Percentiles rank a stretch among this genome's conserved stretches.
Conservation (phyloP, 2,113 vertebrate genomes). For the Podilymbus podiceps region DNA sequence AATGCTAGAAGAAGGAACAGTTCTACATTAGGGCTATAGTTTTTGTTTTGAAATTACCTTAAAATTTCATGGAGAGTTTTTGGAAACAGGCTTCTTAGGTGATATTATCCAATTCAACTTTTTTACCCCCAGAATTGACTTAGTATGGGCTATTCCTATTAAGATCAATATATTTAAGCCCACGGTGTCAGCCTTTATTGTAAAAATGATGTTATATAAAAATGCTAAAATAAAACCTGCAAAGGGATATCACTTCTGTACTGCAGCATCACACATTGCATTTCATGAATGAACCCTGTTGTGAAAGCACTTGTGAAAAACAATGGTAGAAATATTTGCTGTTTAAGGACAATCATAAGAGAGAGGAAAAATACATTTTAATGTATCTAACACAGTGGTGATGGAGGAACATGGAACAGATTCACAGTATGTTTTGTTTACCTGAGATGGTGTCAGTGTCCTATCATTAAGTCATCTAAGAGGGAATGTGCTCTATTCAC, state of each 20-base stretch:
- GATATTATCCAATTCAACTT: neutral
- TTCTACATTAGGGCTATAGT: neutral
- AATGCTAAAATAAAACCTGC: neutral
- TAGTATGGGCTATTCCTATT: neutral
- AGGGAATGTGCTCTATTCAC: neutral
- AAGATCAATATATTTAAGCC: neutral
- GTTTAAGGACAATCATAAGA: neutral
- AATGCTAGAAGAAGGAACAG: neutral
- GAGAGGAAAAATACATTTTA: neutral
- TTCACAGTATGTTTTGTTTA: neutral
- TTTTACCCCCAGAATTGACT: neutral
- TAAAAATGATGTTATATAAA: neutral
- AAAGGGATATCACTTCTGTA: neutral
- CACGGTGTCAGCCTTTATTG: neutral
- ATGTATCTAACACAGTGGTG: neutral
- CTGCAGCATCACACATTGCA: neutral
- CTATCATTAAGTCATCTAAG: neutral
- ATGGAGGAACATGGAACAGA: neutral
- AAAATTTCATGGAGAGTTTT: neutral
- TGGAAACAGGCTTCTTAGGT: neutral
- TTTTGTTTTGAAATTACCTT: neutral
- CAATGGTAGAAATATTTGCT: neutral
- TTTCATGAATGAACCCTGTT: neutral
- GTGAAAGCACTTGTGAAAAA: neutral
- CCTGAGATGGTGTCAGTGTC: neutral